Evolutionary conservation across 2,797 vertebrate species (phyloP).

Genomic region (Pseudopleuronectes americanus): DNA sequence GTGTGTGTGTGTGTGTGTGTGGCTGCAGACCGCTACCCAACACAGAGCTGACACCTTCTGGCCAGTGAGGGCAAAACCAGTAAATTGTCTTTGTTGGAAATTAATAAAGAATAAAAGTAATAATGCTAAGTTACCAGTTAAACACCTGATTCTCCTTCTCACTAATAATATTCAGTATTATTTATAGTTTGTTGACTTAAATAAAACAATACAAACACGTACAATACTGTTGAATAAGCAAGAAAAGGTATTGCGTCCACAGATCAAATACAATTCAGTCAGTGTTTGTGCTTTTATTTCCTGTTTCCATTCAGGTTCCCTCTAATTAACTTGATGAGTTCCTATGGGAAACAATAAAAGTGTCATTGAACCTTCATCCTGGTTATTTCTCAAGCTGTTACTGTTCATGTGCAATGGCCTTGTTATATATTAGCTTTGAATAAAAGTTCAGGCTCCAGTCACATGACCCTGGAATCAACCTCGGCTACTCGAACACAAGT

Average conservation of each 20-base stretch:
- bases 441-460: too few relatives aligned
- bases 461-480: too few relatives aligned
- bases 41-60: conserved; percentile 81
- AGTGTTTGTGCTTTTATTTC: too few relatives aligned
- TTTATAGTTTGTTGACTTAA: neutral
- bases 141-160: too few relatives aligned
- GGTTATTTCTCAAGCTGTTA: neutral
- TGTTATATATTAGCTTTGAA: too few relatives aligned
- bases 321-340: neutral
- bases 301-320: too few relatives aligned
- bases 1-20: conserved; percentile 28
- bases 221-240: neutral
- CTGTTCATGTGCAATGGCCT: neutral
- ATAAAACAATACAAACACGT: neutral
- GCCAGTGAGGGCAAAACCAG: conserved; percentile 64
- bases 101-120: conserved; percentile 10
- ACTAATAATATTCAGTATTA: neutral
- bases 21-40: conserved; percentile 38
- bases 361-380: neutral
- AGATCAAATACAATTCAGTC: too few relatives aligned
- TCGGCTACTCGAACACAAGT: too few relatives aligned
- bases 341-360: too few relatives aligned
- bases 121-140: too few relatives aligned
- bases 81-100: neutral
- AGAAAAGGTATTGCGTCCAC: too few relatives aligned